Percentiles rank a stretch among this genome's conserved stretches.
Conservation (phyloP, 2,113 vertebrate genomes). For the Syrmaticus mikado region DNA sequence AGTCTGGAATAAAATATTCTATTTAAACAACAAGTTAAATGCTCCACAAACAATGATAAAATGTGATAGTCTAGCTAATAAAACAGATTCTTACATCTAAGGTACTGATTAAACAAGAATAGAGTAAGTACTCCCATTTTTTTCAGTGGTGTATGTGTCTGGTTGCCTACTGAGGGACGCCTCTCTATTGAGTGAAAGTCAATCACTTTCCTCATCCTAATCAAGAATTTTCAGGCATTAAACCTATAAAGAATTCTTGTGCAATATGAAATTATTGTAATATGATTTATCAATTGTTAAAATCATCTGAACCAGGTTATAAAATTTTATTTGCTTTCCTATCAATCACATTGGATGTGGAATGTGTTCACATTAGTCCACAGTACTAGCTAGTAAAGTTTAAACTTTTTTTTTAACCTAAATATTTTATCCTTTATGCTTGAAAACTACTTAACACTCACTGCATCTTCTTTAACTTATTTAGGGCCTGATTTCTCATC, state of each 20-base stretch:
- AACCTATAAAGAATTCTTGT: not conserved
- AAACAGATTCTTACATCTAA: conserved; percentile 22
- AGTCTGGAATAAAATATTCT: conserved; percentile 67
- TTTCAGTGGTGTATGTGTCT: not conserved
- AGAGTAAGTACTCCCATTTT: not conserved
- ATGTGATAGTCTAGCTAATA: conserved; percentile 17
- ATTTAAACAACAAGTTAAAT: conserved; percentile 39
- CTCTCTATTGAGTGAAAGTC: not conserved
- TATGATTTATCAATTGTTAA: not conserved
- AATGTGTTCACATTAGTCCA: conserved; percentile 2
- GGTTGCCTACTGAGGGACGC: not conserved
- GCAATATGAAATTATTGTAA: not conserved
- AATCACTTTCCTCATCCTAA: not conserved
- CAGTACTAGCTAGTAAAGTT: not conserved
- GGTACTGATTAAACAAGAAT: not conserved
- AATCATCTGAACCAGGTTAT: not conserved
- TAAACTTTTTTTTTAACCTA: not conserved
- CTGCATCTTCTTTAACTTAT: not conserved
- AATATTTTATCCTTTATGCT: not conserved
- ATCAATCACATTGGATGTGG: not conserved
- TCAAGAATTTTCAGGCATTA: not conserved
- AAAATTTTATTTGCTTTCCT: not conserved
- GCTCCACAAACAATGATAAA: conserved; percentile 35
- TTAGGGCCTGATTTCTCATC: not conserved
- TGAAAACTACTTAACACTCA: not conserved